Conservation (phyloP, 2,888 invertebrate species). For the Drosophila vallismaia region DNA sequence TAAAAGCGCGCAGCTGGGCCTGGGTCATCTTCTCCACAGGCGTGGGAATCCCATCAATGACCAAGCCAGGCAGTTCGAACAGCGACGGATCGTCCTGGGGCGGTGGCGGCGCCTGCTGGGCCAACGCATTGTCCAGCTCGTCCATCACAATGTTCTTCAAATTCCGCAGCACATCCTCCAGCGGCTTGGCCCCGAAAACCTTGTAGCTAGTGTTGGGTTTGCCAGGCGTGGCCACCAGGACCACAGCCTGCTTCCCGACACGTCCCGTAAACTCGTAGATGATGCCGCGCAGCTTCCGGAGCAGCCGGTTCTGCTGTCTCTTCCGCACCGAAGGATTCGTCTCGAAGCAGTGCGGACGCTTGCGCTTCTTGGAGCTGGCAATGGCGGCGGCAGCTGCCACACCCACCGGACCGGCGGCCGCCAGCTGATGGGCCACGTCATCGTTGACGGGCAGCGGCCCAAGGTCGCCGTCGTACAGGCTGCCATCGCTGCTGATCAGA, state of each 20-base stretch:
- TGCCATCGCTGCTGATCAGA: constrained; percentile 92
- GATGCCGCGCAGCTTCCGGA: constrained; percentile 94
- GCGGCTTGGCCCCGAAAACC: constrained; percentile 97
- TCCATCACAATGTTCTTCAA: constrained; percentile 96
- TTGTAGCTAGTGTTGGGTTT: constrained; percentile 98
- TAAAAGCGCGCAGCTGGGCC: constrained; percentile 97
- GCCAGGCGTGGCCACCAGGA: constrained; percentile 97
- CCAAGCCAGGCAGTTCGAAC: constrained; percentile 97
- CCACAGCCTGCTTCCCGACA: constrained; percentile 98
- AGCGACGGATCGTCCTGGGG: constrained; percentile 93
- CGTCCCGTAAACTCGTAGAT: constrained; percentile 98
- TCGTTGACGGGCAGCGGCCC: constrained; percentile 88
- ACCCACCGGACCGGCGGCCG: constrained; percentile 97
- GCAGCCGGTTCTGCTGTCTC: constrained; percentile 95
- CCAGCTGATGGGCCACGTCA: constrained; percentile 97
- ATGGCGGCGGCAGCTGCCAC: constrained; percentile 99
- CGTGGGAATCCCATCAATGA: constrained; percentile 98
- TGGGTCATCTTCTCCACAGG: constrained; percentile 99
- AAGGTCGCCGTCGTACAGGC: constrained; percentile 92
- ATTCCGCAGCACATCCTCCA: constrained; percentile 97
- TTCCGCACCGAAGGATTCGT: constrained; percentile 98
- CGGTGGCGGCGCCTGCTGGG: constrained; percentile 95
- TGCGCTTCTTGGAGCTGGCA: constrained; percentile 96
- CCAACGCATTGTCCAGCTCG: constrained; percentile 95
- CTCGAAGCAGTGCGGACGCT: constrained; percentile 97